phyloP scores from a whole-genome alignment of 2,888 invertebrate genomes.

The Spilarctia lutea region DNA sequence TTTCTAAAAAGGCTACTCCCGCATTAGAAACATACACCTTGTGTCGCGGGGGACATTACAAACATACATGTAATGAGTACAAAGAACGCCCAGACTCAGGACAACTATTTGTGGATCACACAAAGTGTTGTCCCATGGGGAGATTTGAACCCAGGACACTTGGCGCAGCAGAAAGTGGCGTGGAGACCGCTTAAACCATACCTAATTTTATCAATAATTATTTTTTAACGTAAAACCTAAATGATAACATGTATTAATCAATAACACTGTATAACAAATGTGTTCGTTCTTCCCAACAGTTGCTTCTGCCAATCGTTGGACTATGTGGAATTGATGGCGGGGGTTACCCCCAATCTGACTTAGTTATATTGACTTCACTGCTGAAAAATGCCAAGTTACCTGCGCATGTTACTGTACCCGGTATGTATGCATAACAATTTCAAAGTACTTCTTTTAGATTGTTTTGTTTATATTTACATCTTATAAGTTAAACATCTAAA shows the following conservation, averaged over 20 bases:
- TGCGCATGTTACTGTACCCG: slow-evolving; percentile 77
- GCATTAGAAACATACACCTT: no score
- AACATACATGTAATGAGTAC: no score
- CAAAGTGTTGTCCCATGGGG: no score
- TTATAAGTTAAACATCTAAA: neutral
- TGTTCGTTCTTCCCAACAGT: slow-evolving; percentile 62
- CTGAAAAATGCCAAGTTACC: slow-evolving; percentile 92
- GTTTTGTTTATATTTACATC: neutral
- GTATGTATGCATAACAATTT: slow-evolving; percentile 53
- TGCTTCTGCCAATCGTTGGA: slow-evolving; percentile 90
- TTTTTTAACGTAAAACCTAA: no score
- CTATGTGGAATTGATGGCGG: slow-evolving; percentile 89
- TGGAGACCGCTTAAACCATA: no score
- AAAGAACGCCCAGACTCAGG: no score
- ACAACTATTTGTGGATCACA: no score
- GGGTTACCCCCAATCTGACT: slow-evolving; percentile 91
- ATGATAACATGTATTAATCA: neutral
- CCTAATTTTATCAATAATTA: no score
- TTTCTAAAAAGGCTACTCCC: no score
- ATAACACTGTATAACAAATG: neutral
- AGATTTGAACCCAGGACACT: no score
- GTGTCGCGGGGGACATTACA: no score
- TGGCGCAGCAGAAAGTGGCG: no score
- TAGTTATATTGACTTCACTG: slow-evolving; percentile 91
- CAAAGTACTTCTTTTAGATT: neutral